Evolutionary conservation across 2,113 vertebrate genomes (phyloP), one percentile per base, ranked within the genome.

Genomic region (cat (Felis catus)): DNA sequence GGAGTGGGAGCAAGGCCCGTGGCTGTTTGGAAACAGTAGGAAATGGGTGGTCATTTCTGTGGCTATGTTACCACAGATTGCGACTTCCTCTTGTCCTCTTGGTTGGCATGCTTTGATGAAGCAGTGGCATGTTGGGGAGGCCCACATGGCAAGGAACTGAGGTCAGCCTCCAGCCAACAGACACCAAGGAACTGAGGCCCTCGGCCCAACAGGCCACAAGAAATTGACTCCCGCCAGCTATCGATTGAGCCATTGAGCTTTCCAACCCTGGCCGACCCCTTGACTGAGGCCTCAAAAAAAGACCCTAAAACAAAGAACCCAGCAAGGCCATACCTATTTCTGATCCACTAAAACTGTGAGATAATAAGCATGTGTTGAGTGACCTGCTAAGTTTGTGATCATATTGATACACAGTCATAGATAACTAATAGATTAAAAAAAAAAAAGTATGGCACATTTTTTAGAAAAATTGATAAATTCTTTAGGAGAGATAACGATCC

Each of bases 401-500:
- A 21, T 65, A 31, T 7, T 45, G 81, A 65, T 63, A 31, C 0
- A 12, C 39, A 45, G 41, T 8, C 33, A 23, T 23, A 63, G 61
- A 41, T 33, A 33, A 45, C 29, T 33, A 27, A 25, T 99, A 97
- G 98, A 99, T 61, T 9, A 45, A 45, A 45, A 45, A 45, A 61
- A 61, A 61, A 61, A 23, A 23, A 23, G n/a, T 98, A 99, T 70
- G 99, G 99, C 19, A 99, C 99, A 99, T 99, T 99, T 95, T 99
- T 99, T 97, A 55, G 98, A 99, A 96, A 99, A 99, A 95, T 98
- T 99, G 74, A 98, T 99, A 98, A 98, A 98, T 98, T 99, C 99
- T 98, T 99, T 5, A 33, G 58, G 25, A 83, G n/a, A 53, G 15
- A 70, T 39, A 78, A 91, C 1, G 33, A 25, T 31, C 36, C 23